Evolutionary conservation across 2,888 invertebrate genomes (phyloP), one percentile per base, ranked within the genome.

Genomic region (Acleris laterana): DNA sequence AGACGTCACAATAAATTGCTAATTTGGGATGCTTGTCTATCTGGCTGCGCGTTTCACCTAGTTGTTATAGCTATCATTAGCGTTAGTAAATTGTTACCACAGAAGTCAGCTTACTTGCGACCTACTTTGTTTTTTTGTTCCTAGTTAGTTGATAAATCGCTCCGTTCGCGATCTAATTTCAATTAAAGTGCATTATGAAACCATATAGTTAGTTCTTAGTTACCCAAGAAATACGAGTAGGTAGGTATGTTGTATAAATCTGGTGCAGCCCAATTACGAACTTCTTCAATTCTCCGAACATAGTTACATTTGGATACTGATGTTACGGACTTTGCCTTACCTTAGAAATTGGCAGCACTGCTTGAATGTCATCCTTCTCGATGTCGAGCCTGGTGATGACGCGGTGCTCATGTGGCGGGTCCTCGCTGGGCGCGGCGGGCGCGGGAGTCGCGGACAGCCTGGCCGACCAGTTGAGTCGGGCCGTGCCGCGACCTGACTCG

Each of bases 321-420:
- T 46, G 5, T 51, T 53, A 20, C 44, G 53, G 16, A 17, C 13
- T n/a, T 20, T 22, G 32, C 63, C 72, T 84, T 88, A 98, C 98
- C 96, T 98, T 98, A 68, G 98, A 97, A 83, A 98, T 98, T 17
- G 98, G 98, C 25, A 98, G 93, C 16, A 98, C 97, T 20, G 98
- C 97, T 88, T 98, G 98, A 68, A 98, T 97, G 81, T 98, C 98
- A 83, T 98, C 98, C 83, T 98, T 98, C 83, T 97, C 97, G 70
- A 98, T 96, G 80, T 98, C 97, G 55, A 98, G 94, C 72, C 97
- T 94, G 1, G 97, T 96, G 68, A 97, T 96, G 52, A 97, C 94
- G 81, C 97, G 96, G 73, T 92, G 88, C 75, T 93, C 91, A 63
- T 91, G 89, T 11, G 93, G 87, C 16, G 89, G 87, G 71, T 89